phyloP scores from a whole-genome alignment of 2,113 vertebrate genomes.

The Lates calcarifer region DNA sequence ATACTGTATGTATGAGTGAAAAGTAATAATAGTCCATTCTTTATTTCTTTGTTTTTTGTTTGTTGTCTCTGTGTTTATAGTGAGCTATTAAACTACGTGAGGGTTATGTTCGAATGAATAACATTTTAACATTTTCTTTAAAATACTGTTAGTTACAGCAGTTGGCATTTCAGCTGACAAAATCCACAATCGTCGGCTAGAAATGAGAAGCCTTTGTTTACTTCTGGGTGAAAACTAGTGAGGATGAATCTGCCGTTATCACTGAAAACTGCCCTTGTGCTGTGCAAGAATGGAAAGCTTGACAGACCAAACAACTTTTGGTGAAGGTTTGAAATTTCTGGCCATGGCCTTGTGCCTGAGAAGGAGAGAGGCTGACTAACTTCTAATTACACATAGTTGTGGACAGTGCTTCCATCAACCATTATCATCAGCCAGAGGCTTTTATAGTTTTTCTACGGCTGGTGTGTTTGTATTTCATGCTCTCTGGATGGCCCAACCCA shows the following conservation, averaged over 20 bases:
- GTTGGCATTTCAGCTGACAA: too few relatives aligned
- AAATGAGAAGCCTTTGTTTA: slow-evolving; percentile 1
- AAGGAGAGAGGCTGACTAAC: neutral
- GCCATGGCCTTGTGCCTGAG: neutral
- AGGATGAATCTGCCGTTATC: too few relatives aligned
- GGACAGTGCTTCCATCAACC: slow-evolving; percentile 4
- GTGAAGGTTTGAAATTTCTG: too few relatives aligned
- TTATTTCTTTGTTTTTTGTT: too few relatives aligned
- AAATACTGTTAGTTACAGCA: too few relatives aligned
- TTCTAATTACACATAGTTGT: slow-evolving; percentile 12
- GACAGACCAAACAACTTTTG: neutral
- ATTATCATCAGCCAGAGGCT: slow-evolving; percentile 16
- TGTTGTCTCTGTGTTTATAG: too few relatives aligned
- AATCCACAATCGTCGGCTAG: too few relatives aligned
- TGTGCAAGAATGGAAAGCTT: neutral
- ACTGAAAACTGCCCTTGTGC: neutral
- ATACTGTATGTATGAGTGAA: too few relatives aligned
- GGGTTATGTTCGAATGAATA: too few relatives aligned
- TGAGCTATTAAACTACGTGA: too few relatives aligned
- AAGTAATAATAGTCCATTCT: too few relatives aligned
- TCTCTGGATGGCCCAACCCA: neutral
- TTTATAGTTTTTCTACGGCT: slow-evolving; percentile 27
- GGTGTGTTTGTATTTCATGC: slow-evolving; percentile 10
- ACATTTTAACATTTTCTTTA: too few relatives aligned
- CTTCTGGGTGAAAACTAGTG: neutral